Evolutionary conservation across 2,113 vertebrate species (phyloP).

Genomic region (Atlantisia rogersi): DNA sequence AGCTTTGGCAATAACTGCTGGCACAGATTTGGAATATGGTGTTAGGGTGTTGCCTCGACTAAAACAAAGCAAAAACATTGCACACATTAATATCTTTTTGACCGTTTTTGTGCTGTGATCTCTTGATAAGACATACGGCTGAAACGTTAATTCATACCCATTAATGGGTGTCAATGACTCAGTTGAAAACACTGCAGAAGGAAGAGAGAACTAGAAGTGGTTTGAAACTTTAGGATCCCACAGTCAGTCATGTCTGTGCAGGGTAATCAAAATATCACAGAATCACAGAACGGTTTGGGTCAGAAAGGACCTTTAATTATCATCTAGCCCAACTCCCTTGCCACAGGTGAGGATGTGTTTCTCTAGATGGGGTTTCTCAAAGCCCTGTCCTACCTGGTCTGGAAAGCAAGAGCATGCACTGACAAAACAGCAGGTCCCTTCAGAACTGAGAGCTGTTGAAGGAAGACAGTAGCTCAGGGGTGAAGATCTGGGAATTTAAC

Average conservation of each 20-base stretch:
- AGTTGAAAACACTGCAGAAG: background rate
- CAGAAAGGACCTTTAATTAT: background rate
- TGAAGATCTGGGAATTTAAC: background rate
- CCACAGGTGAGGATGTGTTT: background rate
- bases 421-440: background rate
- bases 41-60: conserved; percentile 63
- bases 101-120: background rate
- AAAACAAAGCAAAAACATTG: conserved; percentile 48
- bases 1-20: conserved; percentile 76
- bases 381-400: background rate
- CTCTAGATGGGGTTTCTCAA: background rate
- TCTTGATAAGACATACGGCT: background rate
- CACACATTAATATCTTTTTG: background rate
- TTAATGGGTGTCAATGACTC: background rate
- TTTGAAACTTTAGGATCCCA: background rate
- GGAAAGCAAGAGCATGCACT: background rate
- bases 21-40: conserved; percentile 76
- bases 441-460: accelerated
- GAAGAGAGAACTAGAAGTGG: background rate
- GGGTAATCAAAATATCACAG: background rate
- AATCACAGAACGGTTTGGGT: background rate
- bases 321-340: background rate
- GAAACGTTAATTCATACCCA: background rate
- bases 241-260: accelerated
- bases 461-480: background rate